Percentiles rank a stretch among this genome's conserved stretches.
Evolutionary conservation across 2,888 invertebrate genomes (phyloP).

Genomic region (Brenthis daphne): DNA sequence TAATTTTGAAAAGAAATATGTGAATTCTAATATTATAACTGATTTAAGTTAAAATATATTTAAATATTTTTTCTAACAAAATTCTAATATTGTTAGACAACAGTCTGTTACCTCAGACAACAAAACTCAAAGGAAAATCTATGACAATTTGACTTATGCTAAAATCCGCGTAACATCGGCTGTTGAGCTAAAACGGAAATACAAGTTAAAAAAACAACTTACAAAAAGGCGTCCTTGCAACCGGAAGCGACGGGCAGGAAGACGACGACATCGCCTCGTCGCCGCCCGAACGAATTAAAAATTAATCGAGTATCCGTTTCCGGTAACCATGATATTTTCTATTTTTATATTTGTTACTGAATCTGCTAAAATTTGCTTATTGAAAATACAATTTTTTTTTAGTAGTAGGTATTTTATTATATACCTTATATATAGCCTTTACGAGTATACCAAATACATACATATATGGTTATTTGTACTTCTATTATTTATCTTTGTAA

Average conservation of each 20-base stretch:
- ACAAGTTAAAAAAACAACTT: conserved; percentile 69
- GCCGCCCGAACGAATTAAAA: conserved; percentile 74
- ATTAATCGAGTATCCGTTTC: conserved; percentile 79
- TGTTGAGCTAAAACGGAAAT: conserved; percentile 72
- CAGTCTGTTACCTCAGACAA: not conserved
- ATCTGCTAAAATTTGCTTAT: conserved; percentile 32
- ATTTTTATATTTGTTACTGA: conserved; percentile 46
- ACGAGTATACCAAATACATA: too few relatives aligned
- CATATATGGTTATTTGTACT: too few relatives aligned
- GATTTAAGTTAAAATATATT: too few relatives aligned
- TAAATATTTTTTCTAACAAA: not conserved
- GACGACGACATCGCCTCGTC: conserved; percentile 74
- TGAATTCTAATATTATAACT: too few relatives aligned
- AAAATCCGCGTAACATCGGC: conserved; percentile 56
- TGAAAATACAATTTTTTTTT: not conserved
- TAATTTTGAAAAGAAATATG: too few relatives aligned
- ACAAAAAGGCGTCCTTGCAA: conserved; percentile 69
- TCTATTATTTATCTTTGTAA: too few relatives aligned
- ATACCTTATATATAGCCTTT: too few relatives aligned
- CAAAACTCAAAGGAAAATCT: conserved; percentile 2
- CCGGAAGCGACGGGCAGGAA: conserved; percentile 78
- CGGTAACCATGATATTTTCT: conserved; percentile 65
- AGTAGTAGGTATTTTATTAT: not conserved
- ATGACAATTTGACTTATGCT: conserved; percentile 17
- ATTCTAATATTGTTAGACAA: not conserved